Percentiles rank a stretch among this genome's conserved stretches.
Evolutionary conservation across 2,113 vertebrate genomes (phyloP).

Genomic region (Phalacrocorax aristotelis): DNA sequence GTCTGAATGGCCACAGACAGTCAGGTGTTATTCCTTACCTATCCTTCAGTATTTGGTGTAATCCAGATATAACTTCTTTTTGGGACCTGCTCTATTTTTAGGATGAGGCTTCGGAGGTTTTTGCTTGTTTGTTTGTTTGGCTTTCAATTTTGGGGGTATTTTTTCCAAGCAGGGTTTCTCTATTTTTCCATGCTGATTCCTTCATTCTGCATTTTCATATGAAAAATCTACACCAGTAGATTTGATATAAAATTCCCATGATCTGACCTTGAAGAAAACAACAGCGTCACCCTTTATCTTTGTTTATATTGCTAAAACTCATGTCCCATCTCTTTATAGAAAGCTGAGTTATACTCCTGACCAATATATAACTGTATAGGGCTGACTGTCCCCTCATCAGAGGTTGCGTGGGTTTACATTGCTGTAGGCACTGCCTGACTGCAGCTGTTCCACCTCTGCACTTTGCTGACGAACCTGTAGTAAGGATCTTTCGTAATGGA

Average conservation of each 20-base stretch:
- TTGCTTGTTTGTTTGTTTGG: background rate
- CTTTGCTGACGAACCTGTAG: background rate
- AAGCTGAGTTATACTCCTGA: background rate
- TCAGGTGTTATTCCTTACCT: background rate
- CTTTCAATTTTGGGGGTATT: background rate
- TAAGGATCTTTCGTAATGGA: no score
- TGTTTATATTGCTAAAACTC: background rate
- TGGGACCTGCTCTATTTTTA: background rate
- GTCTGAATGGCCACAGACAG: background rate
- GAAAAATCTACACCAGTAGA: background rate
- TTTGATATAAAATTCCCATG: background rate
- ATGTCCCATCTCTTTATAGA: background rate
- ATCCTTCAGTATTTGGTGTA: background rate
- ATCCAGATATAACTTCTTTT: background rate
- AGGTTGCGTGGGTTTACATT: background rate
- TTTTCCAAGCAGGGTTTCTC: background rate
- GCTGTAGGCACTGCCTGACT: no score
- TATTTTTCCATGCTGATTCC: background rate
- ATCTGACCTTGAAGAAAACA: background rate
- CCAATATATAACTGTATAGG: rapidly evolving
- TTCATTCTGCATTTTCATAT: background rate
- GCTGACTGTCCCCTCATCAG: background rate
- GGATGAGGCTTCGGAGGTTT: rapidly evolving
- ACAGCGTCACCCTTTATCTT: background rate
- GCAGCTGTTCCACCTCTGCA: background rate